Base-by-base conservation (phyloP, 2,797 vertebrate genomes). In the Danio choprae region DNA sequence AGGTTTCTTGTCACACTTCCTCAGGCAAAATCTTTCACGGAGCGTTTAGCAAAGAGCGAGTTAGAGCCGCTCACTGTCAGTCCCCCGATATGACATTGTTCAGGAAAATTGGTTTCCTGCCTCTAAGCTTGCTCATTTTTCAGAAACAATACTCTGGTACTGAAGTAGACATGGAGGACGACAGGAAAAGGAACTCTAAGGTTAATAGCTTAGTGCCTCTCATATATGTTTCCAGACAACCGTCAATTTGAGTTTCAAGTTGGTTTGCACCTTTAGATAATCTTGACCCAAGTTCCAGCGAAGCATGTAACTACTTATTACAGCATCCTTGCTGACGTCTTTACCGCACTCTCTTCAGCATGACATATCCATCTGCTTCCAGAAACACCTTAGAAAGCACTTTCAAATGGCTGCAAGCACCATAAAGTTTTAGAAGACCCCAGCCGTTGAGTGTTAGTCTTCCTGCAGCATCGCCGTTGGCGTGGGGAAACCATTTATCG, bases 171-270 rank as follows among this genome's bases (percentile, higher is more conserved):
- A 75, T 8, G 44, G 20, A 2, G 22, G 64, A 50, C 67, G 53
- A 72, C 69, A 68, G 51, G 60, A 76, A 76, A 22, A 44, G 71
- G 40, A 51, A 79, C 78, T 58, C 62, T 0, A 62, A 71, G 81
- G 81, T 84, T 84, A 84, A 80, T 78, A 75, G 60, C 55, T 36
- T 40, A 53, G 18, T 16, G 58, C 46, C 51, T 75, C 53, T 7
- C 36, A 7, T 81, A 22, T 50, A 20, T 46, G 64, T 64, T 65
- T 82, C 18, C 41, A 43, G 43, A 79, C 29, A 55, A 70, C 55
- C 65, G 56, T 71, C 64, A 84, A 78, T 84, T 82, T 85, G 51
- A 72, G 50, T 76, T 12, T 5, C 67, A 81, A 77, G 63, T 72
- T 64, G 77, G 2, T 69, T 44, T 72, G 75, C 5, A 46, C 10